Conservation (phyloP, 2,113 vertebrate species). For the Tetrax tetrax region DNA sequence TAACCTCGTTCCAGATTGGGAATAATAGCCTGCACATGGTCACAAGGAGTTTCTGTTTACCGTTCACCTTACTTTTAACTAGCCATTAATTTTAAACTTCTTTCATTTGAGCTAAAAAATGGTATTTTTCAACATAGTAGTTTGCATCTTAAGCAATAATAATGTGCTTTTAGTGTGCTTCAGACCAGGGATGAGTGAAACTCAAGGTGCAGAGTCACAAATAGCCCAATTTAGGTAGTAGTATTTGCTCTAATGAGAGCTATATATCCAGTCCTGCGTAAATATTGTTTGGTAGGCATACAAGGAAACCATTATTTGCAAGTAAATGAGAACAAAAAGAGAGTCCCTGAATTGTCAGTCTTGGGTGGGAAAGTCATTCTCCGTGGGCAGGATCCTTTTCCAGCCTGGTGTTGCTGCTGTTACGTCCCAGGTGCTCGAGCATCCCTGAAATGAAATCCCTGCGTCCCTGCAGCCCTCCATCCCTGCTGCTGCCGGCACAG, state of each 20-base stretch:
- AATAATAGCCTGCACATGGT: conserved; percentile 57
- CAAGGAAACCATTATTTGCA: conserved; percentile 28
- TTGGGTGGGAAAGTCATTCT: neutral
- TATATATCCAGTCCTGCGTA: conserved; percentile 66
- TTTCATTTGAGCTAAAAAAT: conserved; percentile 68
- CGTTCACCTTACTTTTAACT: conserved; percentile 51
- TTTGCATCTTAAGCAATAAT: conserved; percentile 80
- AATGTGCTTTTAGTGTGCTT: conserved; percentile 77
- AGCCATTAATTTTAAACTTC: conserved; percentile 74
- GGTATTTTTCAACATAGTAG: conserved; percentile 74
- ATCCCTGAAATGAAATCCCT: neutral
- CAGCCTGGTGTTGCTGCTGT: neutral
- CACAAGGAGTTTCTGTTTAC: conserved; percentile 71
- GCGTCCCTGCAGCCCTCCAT: neutral
- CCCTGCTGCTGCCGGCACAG: fast-evolving
- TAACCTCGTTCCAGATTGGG: conserved; percentile 57
- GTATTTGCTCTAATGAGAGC: conserved; percentile 68
- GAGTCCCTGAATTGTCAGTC: conserved; percentile 37
- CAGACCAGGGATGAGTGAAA: conserved; percentile 75
- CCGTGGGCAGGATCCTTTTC: neutral
- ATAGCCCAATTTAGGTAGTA: conserved; percentile 76
- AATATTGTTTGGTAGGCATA: conserved; percentile 61
- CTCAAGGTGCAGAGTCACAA: conserved; percentile 67
- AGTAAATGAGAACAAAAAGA: conserved; percentile 55
- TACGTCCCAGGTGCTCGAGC: neutral